These are phyloP conservation scores for Leptothorax acervorum DNA, from an alignment of 2,888 invertebrate genomes.

Conservation along the genomic window DNA sequence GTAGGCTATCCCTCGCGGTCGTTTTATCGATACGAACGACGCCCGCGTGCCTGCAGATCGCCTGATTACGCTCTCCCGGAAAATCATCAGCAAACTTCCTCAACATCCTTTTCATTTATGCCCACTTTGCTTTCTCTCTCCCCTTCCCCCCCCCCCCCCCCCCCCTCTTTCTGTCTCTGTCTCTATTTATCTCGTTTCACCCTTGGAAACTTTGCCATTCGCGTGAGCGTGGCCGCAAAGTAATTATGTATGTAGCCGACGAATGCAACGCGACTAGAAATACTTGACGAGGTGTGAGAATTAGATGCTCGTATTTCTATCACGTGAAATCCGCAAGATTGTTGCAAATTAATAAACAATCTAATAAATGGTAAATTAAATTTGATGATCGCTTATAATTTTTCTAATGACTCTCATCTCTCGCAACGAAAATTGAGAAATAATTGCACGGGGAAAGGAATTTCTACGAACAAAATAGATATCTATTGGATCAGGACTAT, in stretches of 20 bases:
- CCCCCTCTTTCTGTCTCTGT: background rate
- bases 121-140: background rate
- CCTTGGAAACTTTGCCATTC: slow-evolving; percentile 44
- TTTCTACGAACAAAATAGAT: background rate
- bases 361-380: background rate
- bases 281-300: slow-evolving; percentile 41
- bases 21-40: slow-evolving; percentile 66
- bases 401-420: background rate
- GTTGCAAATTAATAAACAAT: background rate
- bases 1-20: slow-evolving; percentile 56
- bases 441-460: background rate
- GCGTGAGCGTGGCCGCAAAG: slow-evolving; percentile 38
- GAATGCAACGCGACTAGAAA: slow-evolving; percentile 31
- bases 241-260: slow-evolving; percentile 53
- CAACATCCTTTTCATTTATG: slow-evolving; percentile 1
- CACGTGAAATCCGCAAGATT: background rate
- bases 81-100: slow-evolving; percentile 59
- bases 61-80: slow-evolving; percentile 52
- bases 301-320: slow-evolving; percentile 2
- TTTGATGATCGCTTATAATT: slow-evolving; percentile 1
- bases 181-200: slow-evolving; percentile 9
- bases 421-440: background rate
- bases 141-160: background rate
- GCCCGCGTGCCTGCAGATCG: slow-evolving; percentile 63
- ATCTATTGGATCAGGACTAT: background rate